These are phyloP conservation scores for Chrysolina haemoptera DNA, from an alignment of 2,888 invertebrate species.

Conservation along the genomic window DNA sequence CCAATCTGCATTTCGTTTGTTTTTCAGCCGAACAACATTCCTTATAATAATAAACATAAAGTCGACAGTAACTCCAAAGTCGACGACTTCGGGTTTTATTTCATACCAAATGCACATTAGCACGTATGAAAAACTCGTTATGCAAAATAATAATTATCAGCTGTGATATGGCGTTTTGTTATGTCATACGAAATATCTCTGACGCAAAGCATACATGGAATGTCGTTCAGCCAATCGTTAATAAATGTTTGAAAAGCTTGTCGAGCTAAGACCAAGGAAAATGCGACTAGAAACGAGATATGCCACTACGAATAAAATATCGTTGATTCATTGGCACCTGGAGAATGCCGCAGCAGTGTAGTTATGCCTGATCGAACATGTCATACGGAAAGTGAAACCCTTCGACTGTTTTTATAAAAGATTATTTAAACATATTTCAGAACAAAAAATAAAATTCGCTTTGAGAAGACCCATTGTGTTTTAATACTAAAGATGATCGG, in stretches of 20 bases:
- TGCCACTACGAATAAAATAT: neutral
- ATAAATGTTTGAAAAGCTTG: neutral
- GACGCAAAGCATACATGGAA: constrained; percentile 19
- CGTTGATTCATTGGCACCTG: neutral
- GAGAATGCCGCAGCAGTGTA: neutral
- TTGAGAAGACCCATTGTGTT: neutral
- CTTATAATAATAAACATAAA: neutral
- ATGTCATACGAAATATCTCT: constrained; percentile 2
- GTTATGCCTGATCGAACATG: neutral
- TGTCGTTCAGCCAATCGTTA: neutral
- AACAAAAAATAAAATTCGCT: neutral
- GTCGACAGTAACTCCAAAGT: neutral
- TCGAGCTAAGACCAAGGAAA: neutral
- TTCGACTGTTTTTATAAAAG: neutral
- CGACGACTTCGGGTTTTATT: constrained; percentile 1
- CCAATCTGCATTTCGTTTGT: constrained; percentile 10
- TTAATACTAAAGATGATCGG: neutral
- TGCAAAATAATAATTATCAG: constrained; percentile 12
- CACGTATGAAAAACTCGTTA: constrained; percentile 5
- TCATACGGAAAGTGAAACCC: neutral
- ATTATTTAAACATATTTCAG: neutral
- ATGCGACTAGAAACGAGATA: neutral
- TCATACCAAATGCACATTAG: constrained; percentile 6
- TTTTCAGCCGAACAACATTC: constrained; percentile 10
- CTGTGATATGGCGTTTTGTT: constrained; percentile 8